Evolutionary conservation across 2,113 vertebrate species (phyloP), one percentile per base, ranked within the genome.

Genomic region (Carassius carassius): DNA sequence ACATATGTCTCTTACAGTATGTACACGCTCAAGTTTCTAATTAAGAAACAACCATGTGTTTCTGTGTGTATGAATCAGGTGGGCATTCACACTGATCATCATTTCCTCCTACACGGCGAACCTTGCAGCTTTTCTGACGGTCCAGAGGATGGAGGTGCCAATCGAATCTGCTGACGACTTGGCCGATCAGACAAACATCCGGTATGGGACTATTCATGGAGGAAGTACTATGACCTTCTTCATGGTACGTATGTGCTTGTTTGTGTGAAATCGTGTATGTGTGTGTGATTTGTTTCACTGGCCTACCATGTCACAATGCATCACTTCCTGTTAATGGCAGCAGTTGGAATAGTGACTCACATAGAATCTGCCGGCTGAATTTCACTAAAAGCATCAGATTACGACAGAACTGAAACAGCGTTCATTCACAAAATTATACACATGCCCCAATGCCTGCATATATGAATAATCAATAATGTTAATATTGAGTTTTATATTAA

Each of bases 201-300:
- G 97, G 90, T 98, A 98, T 0, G 97, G 97, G 41, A 98, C 97
- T 83, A 97, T 98, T 89, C 97, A 98, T 1, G 97, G 96, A 0
- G 97, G 97, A 1, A 97, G 96, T 90, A 98, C 97, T 84, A 98
- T 98, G 97, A 97, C 97, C 92, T 98, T 98, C 95, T 98, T 98
- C 89, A 97, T 98, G 95, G 97, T 97, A 82, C 81, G 86, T 67
- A 51, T 21, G 2, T 4, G 3, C 7, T 13, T 29, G 21, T 23
- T 44, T 51, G 11, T 70, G 67, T 70, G 32, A 70, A 70, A 70
- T 11, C 9, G 12, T 25, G 4, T 11, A 32, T 84, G 51, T 86
- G 80, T 82, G 80, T 82, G 84, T 86, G 88, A 67, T 72, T 72
- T 21, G 32, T 41, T n/a, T 41, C 19, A 41, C 69, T 41, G 9